Base-by-base conservation (phyloP, 1,140 invertebrate genomes). In the Mizuhopecten yessoensis region DNA sequence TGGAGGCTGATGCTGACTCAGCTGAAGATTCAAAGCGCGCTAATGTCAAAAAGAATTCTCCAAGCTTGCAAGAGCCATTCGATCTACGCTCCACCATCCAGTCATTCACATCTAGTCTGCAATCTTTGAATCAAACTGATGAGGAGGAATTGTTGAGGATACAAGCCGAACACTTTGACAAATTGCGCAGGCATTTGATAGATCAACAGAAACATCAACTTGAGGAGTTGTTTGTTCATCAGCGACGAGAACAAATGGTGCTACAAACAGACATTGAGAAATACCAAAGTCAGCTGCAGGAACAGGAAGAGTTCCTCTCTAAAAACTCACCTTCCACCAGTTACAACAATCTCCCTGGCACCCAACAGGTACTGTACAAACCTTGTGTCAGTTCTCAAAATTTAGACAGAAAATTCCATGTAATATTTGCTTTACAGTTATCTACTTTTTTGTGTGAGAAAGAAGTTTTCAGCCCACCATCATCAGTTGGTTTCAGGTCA, bases 181-280 rank as follows among this genome's bases (percentile, higher is more conserved):
- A 91, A 75, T 89, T 94, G 36, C 88, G 91, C 3, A 88, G 93
- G 45, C 92, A 93, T 89, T 34, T 94, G 88, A 86, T 94, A 29
- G 92, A 93, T 15, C 94, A 95, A 89, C 94, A 94, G 91, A 92
- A 93, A 91, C 89, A 92, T 34, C 94, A 95, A 39, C 91, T 94
- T 45, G 93, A 94, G 89, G 92, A 94, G 42, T 91, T 94, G 57
- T 93, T 94, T 90, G 91, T 94, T 34, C 87, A 90, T 33, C 93
- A 95, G 92, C 91, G 93, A 86, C 86, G 94, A 15, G 93, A 94
- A 87, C 93, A 94, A 90, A 90, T 94, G 89, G 34, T 92, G 15
- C 49, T 95, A n/a, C 92, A 94, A 86, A 86, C 87, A 11, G 94
- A 95, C 75, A 94, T 95, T 34, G 92, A 93, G 75, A 88, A 89